These are phyloP conservation scores for Palloptera scutellata DNA, from an alignment of 2,888 invertebrate species.

Conservation along the genomic window DNA sequence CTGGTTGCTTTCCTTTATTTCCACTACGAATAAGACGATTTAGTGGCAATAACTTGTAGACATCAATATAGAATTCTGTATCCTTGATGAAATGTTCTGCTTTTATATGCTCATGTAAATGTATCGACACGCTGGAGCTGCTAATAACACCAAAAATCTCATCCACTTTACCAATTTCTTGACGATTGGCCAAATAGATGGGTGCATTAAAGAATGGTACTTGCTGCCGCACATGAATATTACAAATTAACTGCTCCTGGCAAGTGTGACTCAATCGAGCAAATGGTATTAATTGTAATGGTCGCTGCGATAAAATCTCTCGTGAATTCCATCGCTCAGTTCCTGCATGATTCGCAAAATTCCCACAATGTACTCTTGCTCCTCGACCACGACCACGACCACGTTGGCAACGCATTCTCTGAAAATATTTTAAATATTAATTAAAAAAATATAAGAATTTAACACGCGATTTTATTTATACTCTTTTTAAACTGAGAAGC, in stretches of 20 bases:
- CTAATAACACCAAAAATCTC: neutral
- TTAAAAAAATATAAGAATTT: too few species aligned
- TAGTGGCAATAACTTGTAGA: neutral
- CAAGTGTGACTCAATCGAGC: slow-evolving; percentile 4
- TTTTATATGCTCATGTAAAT: neutral
- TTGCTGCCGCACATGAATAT: neutral
- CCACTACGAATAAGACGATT: neutral
- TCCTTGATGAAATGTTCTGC: neutral
- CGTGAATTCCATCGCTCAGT: too few species aligned
- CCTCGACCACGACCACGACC: too few species aligned
- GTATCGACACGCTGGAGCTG: neutral
- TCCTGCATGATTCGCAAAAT: too few species aligned
- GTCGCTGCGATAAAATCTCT: neutral
- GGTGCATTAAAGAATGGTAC: slow-evolving; percentile 13
- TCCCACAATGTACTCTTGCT: too few species aligned
- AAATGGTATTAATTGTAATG: neutral
- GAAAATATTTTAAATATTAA: neutral
- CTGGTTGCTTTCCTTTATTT: neutral
- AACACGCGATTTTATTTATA: too few species aligned
- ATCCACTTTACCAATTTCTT: slow-evolving; percentile 4
- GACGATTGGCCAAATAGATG: slow-evolving; percentile 1
- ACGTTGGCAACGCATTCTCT: neutral
- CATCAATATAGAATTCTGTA: neutral
- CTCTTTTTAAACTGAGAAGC: neutral
- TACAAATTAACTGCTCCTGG: slow-evolving; percentile 2